These are phyloP conservation scores for Drosophila simulans DNA, from an alignment of 1,140 invertebrate genomes.

Conservation along the genomic window DNA sequence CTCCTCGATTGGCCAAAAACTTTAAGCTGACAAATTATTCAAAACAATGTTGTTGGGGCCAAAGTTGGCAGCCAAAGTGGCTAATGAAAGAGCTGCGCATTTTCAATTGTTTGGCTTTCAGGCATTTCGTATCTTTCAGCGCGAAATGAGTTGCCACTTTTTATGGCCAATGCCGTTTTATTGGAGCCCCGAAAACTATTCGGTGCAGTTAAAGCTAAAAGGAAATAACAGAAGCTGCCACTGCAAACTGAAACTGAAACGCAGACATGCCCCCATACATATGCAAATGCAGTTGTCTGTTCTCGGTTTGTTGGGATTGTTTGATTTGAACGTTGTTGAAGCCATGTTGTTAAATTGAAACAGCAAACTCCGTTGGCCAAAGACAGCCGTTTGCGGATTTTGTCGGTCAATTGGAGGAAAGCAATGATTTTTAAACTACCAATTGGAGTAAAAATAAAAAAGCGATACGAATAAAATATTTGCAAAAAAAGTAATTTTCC, in stretches of 20 bases:
- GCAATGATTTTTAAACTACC: neutral
- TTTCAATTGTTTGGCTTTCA: conserved; percentile 47
- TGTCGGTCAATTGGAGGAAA: conserved; percentile 26
- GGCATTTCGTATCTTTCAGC: conserved; percentile 41
- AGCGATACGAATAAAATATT: neutral
- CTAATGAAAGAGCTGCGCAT: conserved; percentile 60
- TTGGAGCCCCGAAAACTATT: conserved; percentile 62
- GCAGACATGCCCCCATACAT: conserved; percentile 53
- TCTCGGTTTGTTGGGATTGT: neutral
- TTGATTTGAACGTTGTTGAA: conserved; percentile 20
- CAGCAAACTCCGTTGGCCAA: conserved; percentile 29
- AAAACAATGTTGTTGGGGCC: conserved; percentile 70
- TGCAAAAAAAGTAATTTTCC: neutral
- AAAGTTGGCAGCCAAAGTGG: conserved; percentile 63
- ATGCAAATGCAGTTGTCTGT: conserved; percentile 65
- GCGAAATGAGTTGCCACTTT: conserved; percentile 63
- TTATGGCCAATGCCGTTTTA: conserved; percentile 77
- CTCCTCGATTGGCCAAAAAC: conserved; percentile 20
- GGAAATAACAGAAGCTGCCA: conserved; percentile 51
- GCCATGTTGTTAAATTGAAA: conserved; percentile 51
- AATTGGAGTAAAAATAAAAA: neutral
- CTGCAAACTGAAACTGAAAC: conserved; percentile 22
- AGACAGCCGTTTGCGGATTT: conserved; percentile 14
- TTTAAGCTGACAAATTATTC: conserved; percentile 68
- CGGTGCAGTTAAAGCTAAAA: conserved; percentile 56